Evolutionary conservation across 2,113 vertebrate species (phyloP), one percentile per base, ranked within the genome.

Genomic region (Myanophis thanlyinensis): DNA sequence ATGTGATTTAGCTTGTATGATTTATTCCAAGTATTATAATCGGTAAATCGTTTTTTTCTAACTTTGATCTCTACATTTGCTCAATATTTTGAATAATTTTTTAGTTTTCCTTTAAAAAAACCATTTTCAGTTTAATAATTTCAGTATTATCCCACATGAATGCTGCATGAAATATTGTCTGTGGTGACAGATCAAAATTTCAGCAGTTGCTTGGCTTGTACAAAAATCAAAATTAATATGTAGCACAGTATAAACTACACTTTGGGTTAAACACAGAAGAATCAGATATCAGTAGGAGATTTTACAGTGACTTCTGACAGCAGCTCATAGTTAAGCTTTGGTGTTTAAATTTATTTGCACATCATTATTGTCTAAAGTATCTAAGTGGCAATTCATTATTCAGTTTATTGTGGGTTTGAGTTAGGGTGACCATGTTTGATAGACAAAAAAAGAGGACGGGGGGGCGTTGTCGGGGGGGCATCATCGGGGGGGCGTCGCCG

Each of bases 291-390:
- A 49, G 6, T 4, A 85, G 91, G 91, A 92, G 44, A 90, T 94
- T 47, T 52, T 48, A 40, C 27, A 49, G 92, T 49, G 13, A 53
- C 1, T 73, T 94, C 96, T 94, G 46, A 59, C 94, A 89, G 86
- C 85, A 87, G n/a, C 0, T 48, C 80, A 54, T 94, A 52, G 20
- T 18, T 40, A 0, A 0, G 73, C 67, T 93, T 95, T 92, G 18
- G 80, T 93, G 44, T 89, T 92, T 59, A 2, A 13, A 3, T 27
- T 27, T 56, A 30, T 53, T 44, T 0, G 0, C 85, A 3, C 44
- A n/a, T 40, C 92, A 88, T 67, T 47, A 85, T 80, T 90, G 13
- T 67, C 67, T 94, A 92, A 44, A 92, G 59, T 54, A 53, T 25
- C 49, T 49, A 59, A 67, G 56, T 90, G 13, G 84, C 84, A 89